phyloP scores from a whole-genome alignment of 2,888 invertebrate genomes.

The Neoitamus cyanurus region DNA sequence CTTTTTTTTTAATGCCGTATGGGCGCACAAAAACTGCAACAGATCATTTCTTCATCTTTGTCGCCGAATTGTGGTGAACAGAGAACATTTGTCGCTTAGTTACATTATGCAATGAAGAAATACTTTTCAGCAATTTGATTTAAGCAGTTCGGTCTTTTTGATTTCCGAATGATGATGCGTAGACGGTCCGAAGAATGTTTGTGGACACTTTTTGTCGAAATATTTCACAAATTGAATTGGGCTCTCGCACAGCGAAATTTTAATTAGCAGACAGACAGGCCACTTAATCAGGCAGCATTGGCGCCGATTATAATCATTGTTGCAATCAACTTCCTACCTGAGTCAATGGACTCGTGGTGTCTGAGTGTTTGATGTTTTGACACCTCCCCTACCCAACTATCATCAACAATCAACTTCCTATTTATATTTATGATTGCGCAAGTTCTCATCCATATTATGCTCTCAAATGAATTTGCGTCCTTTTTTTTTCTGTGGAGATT shows the following conservation, averaged over 20 bases:
- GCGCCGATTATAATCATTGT: not conserved
- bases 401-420: too few relatives aligned
- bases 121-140: slow-evolving; percentile 40
- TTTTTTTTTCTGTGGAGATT: not conserved
- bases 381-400: too few relatives aligned
- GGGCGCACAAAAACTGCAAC: not conserved
- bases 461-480: not conserved
- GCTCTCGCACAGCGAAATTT: not conserved
- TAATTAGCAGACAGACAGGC: slow-evolving; percentile 9
- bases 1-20: not conserved
- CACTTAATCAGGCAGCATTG: not conserved
- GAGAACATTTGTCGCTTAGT: slow-evolving; percentile 2
- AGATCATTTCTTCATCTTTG: slow-evolving; percentile 38
- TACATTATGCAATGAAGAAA: slow-evolving; percentile 15
- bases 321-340: too few relatives aligned
- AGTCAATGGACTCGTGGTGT: too few relatives aligned
- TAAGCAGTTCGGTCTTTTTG: slow-evolving; percentile 30
- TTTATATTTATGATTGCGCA: not conserved
- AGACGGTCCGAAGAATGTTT: slow-evolving; percentile 9
- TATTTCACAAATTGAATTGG: slow-evolving; percentile 3
- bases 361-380: too few relatives aligned
- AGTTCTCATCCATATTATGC: not conserved
- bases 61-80: not conserved
- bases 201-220: not conserved
- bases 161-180: slow-evolving; percentile 26